A percentile compares a stretch with the other conserved stretches of the same genome.
phyloP scores from a whole-genome alignment of 2,113 vertebrate genomes.

The Megaptera novaeangliae region DNA sequence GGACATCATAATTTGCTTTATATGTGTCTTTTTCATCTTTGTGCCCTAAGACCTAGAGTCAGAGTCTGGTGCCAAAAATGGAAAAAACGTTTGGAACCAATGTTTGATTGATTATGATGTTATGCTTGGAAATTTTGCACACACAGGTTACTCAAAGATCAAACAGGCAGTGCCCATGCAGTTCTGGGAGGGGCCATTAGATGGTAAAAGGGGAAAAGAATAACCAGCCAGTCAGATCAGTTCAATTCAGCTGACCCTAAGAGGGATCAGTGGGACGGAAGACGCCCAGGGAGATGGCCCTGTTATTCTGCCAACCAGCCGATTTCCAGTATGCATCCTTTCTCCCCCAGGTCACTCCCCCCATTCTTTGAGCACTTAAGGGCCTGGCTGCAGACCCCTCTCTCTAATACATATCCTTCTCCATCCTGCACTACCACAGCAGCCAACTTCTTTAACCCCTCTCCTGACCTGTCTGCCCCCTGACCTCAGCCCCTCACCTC shows the following conservation, averaged over 20 bases:
- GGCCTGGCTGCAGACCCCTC: neutral
- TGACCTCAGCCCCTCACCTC: neutral
- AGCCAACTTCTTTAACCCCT: neutral
- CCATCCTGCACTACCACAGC: neutral
- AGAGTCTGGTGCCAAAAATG: neutral
- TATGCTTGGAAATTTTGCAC: neutral
- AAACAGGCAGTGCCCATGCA: rapidly evolving
- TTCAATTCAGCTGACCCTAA: neutral
- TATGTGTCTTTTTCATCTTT: neutral
- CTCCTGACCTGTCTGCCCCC: neutral
- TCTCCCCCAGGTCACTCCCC: neutral
- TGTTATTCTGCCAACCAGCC: too few relatives aligned
- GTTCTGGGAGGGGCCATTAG: neutral
- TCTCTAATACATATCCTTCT: neutral
- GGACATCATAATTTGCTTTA: neutral
- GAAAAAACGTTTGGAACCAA: neutral
- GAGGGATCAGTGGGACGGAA: neutral
- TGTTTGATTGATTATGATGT: neutral
- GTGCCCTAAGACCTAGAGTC: neutral
- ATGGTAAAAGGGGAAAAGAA: neutral
- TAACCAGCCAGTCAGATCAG: neutral
- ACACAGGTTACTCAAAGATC: neutral
- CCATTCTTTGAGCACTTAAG: neutral
- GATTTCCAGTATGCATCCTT: neutral
- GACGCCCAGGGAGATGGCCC: neutral